phyloP scores from a whole-genome alignment of 1,140 invertebrate genomes.

The Wiebesia pumilae region DNA sequence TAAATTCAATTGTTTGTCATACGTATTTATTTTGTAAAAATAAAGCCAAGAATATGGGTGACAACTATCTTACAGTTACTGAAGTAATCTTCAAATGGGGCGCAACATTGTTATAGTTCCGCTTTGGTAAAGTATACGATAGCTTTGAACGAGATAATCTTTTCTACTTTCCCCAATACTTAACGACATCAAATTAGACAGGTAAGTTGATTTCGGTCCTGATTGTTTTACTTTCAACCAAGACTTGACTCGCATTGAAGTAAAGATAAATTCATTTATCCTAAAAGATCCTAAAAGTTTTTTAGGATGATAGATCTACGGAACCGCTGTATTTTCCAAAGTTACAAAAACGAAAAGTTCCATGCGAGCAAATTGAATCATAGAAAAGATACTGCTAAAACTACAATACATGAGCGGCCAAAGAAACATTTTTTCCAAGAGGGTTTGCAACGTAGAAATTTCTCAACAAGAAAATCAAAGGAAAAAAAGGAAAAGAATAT shows the following conservation, averaged over 20 bases:
- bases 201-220: not conserved
- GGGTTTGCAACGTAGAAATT: not conserved
- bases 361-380: conserved; percentile 1
- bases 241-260: not conserved
- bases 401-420: not conserved
- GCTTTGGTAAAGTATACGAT: not conserved
- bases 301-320: too few relatives aligned
- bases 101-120: not conserved
- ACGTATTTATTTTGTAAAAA: not conserved
- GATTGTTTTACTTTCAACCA: not conserved
- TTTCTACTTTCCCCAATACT: not conserved
- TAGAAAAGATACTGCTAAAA: not conserved
- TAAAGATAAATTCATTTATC: not conserved
- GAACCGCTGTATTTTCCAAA: not conserved
- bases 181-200: not conserved
- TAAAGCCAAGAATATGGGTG: not conserved
- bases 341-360: not conserved
- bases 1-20: not conserved
- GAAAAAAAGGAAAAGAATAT: too few relatives aligned
- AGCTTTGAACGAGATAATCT: not conserved
- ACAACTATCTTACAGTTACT: not conserved
- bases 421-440: not conserved
- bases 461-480: not conserved
- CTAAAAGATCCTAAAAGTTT: too few relatives aligned
- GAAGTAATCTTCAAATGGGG: not conserved